Evolutionary conservation across 1,140 invertebrate species (phyloP).

Genomic region (Dendroctonus valens): DNA sequence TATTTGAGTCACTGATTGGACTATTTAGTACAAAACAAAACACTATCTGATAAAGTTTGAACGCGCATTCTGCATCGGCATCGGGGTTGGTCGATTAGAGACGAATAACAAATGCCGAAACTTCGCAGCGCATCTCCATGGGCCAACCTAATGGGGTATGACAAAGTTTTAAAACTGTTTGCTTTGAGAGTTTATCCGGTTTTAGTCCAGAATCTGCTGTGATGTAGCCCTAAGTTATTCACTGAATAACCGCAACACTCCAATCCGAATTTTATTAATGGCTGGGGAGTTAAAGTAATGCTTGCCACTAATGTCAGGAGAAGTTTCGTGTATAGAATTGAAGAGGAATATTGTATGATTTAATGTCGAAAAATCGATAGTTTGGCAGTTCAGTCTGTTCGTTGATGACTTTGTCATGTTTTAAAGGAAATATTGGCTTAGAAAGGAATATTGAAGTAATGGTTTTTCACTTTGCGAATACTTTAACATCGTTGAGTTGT

Average conservation of each 20-base stretch:
- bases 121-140: slow-evolving; percentile 24
- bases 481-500: no score
- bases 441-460: no score
- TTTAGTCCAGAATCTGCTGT: slow-evolving; percentile 10
- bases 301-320: no score
- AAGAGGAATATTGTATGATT: no score
- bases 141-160: slow-evolving; percentile 16
- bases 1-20: slow-evolving; percentile 1
- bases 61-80: slow-evolving; percentile 17
- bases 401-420: no score
- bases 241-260: slow-evolving; percentile 1
- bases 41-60: slow-evolving; percentile 24
- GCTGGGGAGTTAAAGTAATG: no score
- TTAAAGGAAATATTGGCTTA: no score
- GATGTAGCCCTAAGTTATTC: slow-evolving; percentile 8
- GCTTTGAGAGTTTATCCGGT: slow-evolving; percentile 19
- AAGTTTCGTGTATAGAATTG: no score
- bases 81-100: slow-evolving; percentile 25
- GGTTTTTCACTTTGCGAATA: no score
- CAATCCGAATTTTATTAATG: slow-evolving; percentile 12
- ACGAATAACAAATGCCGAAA: slow-evolving; percentile 31
- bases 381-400: no score
- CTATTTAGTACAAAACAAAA: slow-evolving; percentile 9
- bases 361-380: no score
- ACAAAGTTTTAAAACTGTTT: slow-evolving; percentile 29